Percentiles rank a stretch among this genome's conserved stretches.
phyloP scores from a whole-genome alignment of 2,113 vertebrate genomes.

The Galeopterus variegatus region DNA sequence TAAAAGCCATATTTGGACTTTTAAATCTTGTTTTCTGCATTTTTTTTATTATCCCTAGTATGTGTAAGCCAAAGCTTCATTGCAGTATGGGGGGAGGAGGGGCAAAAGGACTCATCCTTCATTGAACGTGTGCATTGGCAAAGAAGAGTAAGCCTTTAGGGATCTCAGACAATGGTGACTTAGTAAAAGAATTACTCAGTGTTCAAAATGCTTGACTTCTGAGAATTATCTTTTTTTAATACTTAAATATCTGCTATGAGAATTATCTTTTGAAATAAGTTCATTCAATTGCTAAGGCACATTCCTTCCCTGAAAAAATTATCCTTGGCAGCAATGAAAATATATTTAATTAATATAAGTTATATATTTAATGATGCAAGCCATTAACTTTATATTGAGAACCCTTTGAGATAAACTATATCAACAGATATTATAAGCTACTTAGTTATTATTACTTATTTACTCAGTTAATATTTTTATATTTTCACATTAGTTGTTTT shows the following conservation, averaged over 20 bases:
- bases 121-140: neutral
- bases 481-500: neutral
- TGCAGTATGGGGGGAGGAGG: neutral
- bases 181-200: neutral
- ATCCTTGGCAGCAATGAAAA: neutral
- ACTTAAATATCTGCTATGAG: neutral
- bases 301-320: neutral
- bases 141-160: conserved; percentile 19
- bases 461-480: neutral
- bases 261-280: conserved; percentile 47
- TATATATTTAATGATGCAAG: neutral
- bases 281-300: neutral
- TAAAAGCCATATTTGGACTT: neutral
- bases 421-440: neutral
- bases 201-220: conserved; percentile 9
- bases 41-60: neutral
- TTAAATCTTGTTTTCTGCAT: neutral
- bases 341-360: conserved; percentile 32
- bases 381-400: neutral
- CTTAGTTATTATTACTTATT: neutral
- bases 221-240: neutral
- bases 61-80: neutral
- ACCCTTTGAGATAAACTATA: neutral
- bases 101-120: neutral
- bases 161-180: neutral